Percentiles rank a stretch among this genome's conserved stretches.
These are phyloP conservation scores for Chrosomus eos DNA, from an alignment of 2,797 vertebrate species.

Conservation along the genomic window DNA sequence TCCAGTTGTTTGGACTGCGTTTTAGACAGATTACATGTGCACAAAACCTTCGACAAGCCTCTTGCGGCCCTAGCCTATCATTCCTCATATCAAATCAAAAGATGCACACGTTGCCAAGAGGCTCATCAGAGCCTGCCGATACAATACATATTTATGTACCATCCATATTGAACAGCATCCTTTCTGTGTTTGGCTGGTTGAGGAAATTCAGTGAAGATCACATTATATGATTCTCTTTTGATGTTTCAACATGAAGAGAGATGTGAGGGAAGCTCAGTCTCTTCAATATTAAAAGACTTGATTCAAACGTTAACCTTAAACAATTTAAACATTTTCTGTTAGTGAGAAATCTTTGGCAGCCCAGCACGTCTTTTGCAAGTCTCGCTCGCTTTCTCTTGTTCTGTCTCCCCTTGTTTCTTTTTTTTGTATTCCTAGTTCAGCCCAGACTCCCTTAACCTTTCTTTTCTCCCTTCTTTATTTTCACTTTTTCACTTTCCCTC, in stretches of 20 bases:
- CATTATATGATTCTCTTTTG: slow-evolving; percentile 61
- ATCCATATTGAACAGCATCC: slow-evolving; percentile 53
- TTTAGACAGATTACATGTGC: neutral
- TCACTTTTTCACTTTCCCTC: neutral
- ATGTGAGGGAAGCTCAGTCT: slow-evolving; percentile 68
- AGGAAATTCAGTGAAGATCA: slow-evolving; percentile 63
- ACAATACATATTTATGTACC: slow-evolving; percentile 20
- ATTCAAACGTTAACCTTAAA: slow-evolving; percentile 77
- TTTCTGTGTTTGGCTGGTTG: slow-evolving; percentile 63
- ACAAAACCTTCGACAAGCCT: neutral
- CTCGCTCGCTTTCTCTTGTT: slow-evolving; percentile 55
- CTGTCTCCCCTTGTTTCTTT: slow-evolving; percentile 58
- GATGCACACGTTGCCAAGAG: slow-evolving; percentile 12
- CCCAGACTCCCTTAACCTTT: slow-evolving; percentile 19
- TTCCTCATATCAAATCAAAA: neutral
- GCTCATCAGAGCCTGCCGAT: slow-evolving; percentile 39
- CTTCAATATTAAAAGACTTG: slow-evolving; percentile 78
- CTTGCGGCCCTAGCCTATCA: neutral
- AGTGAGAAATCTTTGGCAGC: slow-evolving; percentile 62
- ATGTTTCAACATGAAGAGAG: slow-evolving; percentile 71
- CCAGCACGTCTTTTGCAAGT: slow-evolving; percentile 17
- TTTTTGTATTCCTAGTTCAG: slow-evolving; percentile 41
- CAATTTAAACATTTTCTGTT: slow-evolving; percentile 71
- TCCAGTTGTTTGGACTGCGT: neutral
- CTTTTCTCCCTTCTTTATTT: slow-evolving; percentile 20